Percentiles rank a stretch among this genome's conserved stretches.
Conservation (phyloP, 2,888 invertebrate genomes). For the Acrobasis consociella region DNA sequence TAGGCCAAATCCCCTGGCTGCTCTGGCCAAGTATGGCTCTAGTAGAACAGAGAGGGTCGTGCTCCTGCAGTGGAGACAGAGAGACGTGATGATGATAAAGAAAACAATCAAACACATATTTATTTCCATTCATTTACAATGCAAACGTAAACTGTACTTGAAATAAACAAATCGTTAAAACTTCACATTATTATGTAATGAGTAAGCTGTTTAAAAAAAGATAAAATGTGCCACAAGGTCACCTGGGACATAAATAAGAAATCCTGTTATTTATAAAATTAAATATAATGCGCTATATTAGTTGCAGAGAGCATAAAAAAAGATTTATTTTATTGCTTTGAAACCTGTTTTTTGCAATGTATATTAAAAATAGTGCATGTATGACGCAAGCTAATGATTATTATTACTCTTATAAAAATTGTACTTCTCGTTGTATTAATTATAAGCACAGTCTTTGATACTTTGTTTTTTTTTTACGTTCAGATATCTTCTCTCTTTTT, state of each 20-base stretch:
- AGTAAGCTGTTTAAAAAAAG: constrained; percentile 10
- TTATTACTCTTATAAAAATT: too few relatives aligned
- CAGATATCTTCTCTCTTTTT: too few relatives aligned
- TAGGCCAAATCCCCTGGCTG: too few relatives aligned
- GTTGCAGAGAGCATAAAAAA: constrained; percentile 35
- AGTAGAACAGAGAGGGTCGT: too few relatives aligned
- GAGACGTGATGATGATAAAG: too few relatives aligned
- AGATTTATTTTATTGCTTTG: constrained; percentile 47
- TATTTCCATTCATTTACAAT: constrained; percentile 19
- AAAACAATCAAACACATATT: too few relatives aligned
- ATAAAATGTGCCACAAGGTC: constrained; percentile 15
- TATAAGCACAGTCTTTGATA: too few relatives aligned
- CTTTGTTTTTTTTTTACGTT: too few relatives aligned
- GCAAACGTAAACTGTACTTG: constrained; percentile 5
- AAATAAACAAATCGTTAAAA: constrained; percentile 16
- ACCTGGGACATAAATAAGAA: constrained; percentile 15
- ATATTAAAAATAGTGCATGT: neutral
- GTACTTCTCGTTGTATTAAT: too few relatives aligned
- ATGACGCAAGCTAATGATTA: too few relatives aligned
- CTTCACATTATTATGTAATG: constrained; percentile 1
- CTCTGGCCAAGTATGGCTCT: too few relatives aligned
- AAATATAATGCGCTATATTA: constrained; percentile 27
- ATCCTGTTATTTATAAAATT: constrained; percentile 18
- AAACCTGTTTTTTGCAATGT: constrained; percentile 43
- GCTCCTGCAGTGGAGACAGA: too few relatives aligned